A percentile compares a stretch with the other conserved stretches of the same genome.
Conservation (phyloP, 2,888 invertebrate genomes). For the Aspidapion aeneum region DNA sequence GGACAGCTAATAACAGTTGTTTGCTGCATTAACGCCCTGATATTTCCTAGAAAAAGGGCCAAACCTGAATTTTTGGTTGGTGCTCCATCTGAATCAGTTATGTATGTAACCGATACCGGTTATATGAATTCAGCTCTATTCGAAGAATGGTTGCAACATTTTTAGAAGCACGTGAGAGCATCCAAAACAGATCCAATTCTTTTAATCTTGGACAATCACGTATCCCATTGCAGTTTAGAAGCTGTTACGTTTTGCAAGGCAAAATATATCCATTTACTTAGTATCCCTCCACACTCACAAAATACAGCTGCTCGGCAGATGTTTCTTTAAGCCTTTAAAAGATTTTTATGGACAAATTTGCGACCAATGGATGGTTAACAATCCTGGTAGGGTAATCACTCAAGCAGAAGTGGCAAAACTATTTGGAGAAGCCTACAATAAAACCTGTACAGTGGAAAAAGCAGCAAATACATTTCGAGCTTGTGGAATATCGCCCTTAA, state of each 20-base stretch:
- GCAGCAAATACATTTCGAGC: no score
- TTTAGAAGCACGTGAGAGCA: not conserved
- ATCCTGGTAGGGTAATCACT: no score
- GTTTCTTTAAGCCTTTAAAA: not conserved
- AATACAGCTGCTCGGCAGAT: not conserved
- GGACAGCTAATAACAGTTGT: not conserved
- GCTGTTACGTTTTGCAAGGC: not conserved
- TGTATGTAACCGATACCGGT: not conserved
- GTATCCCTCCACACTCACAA: not conserved
- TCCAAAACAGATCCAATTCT: no score
- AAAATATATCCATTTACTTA: not conserved
- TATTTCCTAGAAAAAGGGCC: not conserved
- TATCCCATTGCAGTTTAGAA: no score
- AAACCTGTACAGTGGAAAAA: no score
- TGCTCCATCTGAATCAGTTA: not conserved
- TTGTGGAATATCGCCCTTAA: no score
- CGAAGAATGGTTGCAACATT: not conserved
- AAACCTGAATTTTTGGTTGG: not conserved
- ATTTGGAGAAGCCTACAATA: no score
- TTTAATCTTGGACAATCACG: no score
- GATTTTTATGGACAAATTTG: not conserved
- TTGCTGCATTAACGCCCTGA: not conserved
- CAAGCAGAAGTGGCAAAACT: no score
- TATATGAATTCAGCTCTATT: not conserved
- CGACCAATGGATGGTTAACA: no score